Conservation (phyloP, 2,113 vertebrate genomes). For the Natator depressus region DNA sequence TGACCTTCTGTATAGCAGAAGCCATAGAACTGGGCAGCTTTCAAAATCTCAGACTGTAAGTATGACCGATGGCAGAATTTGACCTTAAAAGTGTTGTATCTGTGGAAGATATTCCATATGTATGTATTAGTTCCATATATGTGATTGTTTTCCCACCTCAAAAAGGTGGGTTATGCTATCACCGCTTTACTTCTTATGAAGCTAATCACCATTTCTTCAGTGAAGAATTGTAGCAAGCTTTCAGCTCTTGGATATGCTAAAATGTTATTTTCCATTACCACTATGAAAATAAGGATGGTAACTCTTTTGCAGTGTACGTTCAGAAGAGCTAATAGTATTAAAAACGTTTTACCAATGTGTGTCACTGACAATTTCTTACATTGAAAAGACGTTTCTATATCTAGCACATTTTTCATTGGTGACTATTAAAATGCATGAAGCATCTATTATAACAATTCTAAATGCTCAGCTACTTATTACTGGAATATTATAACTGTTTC, state of each 20-base stretch:
- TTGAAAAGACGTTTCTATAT: conserved; percentile 40
- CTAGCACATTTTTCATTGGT: conserved; percentile 47
- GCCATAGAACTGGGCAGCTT: not conserved
- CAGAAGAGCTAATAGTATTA: conserved; percentile 36
- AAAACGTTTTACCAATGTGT: conserved; percentile 37
- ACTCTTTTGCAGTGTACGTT: conserved; percentile 30
- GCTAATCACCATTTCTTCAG: not conserved
- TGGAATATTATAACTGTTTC: conserved; percentile 52
- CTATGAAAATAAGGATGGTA: conserved; percentile 42
- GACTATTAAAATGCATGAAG: conserved; percentile 69
- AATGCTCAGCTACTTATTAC: conserved; percentile 46
- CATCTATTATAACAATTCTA: conserved; percentile 57
- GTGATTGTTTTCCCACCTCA: not conserved
- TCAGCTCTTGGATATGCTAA: conserved; percentile 1
- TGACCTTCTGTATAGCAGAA: not conserved
- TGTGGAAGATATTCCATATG: not conserved
- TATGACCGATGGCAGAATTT: not conserved
- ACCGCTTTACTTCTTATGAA: not conserved
- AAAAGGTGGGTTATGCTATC: not conserved
- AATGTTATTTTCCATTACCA: conserved; percentile 37
- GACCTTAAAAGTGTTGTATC: not conserved
- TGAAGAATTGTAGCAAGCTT: conserved; percentile 13
- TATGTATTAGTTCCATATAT: not conserved
- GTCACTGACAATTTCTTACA: conserved; percentile 49
- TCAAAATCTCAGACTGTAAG: not conserved